These are phyloP conservation scores for Chrysomela aeneicollis DNA, from an alignment of 2,888 invertebrate genomes.

Conservation along the genomic window DNA sequence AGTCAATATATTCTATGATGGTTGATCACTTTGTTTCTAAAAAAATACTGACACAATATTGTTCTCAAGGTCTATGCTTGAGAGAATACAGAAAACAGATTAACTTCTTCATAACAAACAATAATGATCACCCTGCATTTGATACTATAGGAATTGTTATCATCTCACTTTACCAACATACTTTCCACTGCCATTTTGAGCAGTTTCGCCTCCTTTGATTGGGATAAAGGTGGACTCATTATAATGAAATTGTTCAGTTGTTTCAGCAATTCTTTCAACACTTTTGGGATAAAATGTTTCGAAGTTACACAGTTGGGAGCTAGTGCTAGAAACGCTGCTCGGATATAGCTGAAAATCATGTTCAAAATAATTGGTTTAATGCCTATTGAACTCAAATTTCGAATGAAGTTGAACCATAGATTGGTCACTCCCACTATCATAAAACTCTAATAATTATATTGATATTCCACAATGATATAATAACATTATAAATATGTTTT, in stretches of 20 bases:
- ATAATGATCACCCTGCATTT: background rate
- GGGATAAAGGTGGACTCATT: constrained; percentile 71
- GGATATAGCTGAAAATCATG: constrained; percentile 74
- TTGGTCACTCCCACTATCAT: no score
- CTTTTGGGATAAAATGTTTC: constrained; percentile 81
- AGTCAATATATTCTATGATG: background rate
- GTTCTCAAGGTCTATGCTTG: no score
- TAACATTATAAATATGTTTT: no score
- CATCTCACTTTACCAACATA: constrained; percentile 43
- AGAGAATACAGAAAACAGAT: no score
- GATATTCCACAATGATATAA: no score
- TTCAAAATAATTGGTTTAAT: background rate
- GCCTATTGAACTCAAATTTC: no score
- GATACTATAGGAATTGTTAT: background rate
- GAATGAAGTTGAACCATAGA: no score
- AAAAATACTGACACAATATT: no score
- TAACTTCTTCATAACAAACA: no score
- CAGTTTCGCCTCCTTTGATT: constrained; percentile 72
- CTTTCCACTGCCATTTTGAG: constrained; percentile 71
- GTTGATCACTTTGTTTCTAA: background rate
- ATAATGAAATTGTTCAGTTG: constrained; percentile 76
- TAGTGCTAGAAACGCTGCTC: constrained; percentile 85
- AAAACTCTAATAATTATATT: no score
- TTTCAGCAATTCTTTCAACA: constrained; percentile 77
- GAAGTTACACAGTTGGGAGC: constrained; percentile 80